A percentile compares a stretch with the other conserved stretches of the same genome.
Conservation (phyloP, 2,797 vertebrate species). For the Chaetodon trifasciatus region DNA sequence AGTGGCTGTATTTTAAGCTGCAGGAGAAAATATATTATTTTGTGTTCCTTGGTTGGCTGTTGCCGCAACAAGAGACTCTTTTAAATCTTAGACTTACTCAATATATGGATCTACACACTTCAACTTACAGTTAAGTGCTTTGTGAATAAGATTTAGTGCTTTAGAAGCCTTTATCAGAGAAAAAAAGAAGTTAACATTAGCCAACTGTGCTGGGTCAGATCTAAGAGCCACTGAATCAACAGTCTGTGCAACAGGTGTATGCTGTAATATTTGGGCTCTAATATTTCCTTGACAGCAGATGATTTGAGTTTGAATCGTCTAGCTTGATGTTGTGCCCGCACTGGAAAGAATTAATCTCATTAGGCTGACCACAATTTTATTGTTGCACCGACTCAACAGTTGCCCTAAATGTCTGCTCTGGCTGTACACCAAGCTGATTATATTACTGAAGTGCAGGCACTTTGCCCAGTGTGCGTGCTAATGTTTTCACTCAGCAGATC, state of each 20-base stretch:
- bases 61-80: conserved; percentile 18
- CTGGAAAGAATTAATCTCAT: conserved; percentile 48
- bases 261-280: conserved; percentile 14
- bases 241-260: conserved; percentile 37
- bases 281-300: conserved; percentile 21
- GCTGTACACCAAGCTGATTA: conserved; percentile 64
- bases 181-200: conserved; percentile 6
- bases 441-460: conserved; percentile 64
- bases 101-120: conserved; percentile 46
- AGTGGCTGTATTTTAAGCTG: background rate
- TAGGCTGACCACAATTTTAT: conserved; percentile 49
- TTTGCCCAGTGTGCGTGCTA: conserved; percentile 47
- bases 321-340: conserved; percentile 3
- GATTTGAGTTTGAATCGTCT: conserved; percentile 34
- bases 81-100: conserved; percentile 7
- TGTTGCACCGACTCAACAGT: conserved; percentile 51
- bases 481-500: conserved; percentile 74
- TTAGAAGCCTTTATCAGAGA: conserved; percentile 9
- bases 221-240: background rate
- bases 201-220: background rate
- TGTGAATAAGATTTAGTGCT: conserved; percentile 26
- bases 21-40: background rate
- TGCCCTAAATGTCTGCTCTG: conserved; percentile 64
- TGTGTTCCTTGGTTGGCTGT: conserved; percentile 12
- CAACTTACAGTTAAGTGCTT: conserved; percentile 32